These are phyloP conservation scores for Parnassius glacialis DNA, from an alignment of 2,888 invertebrate genomes.

Conservation along the genomic window DNA sequence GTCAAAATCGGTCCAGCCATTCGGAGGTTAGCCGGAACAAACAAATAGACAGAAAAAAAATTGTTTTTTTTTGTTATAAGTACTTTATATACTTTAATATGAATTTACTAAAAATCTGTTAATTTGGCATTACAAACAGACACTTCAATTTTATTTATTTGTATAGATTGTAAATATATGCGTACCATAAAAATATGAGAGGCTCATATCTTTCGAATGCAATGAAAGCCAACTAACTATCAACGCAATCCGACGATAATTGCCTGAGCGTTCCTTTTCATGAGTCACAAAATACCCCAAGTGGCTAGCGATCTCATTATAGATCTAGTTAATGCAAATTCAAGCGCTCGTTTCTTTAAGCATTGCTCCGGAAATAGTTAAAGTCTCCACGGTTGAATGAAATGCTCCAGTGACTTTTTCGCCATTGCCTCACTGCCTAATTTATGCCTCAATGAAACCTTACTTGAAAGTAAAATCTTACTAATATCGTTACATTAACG, in stretches of 20 bases:
- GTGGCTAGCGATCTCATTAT: constrained; percentile 28
- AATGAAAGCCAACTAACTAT: constrained; percentile 23
- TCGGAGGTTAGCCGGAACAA: too few relatives aligned
- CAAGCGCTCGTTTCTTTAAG: constrained; percentile 26
- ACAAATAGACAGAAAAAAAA: too few relatives aligned
- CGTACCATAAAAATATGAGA: too few relatives aligned
- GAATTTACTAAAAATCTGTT: too few relatives aligned
- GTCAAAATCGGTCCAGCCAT: too few relatives aligned
- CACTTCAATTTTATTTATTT: too few relatives aligned
- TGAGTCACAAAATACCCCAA: constrained; percentile 28
- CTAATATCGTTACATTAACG: too few relatives aligned
- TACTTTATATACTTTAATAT: too few relatives aligned
- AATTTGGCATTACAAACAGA: too few relatives aligned
- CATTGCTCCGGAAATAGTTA: constrained; percentile 25
- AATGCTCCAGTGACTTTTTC: constrained; percentile 8
- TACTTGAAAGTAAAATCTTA: too few relatives aligned
- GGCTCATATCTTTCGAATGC: constrained; percentile 13
- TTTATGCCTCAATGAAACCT: neutral
- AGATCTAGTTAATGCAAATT: constrained; percentile 29
- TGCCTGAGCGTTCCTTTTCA: constrained; percentile 27
- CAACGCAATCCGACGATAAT: constrained; percentile 24
- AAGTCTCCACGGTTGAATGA: constrained; percentile 13
- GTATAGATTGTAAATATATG: too few relatives aligned
- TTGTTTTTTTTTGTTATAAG: too few relatives aligned
- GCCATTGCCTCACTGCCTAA: constrained; percentile 2